Conservation (phyloP, 2,888 invertebrate species). For the Acrobasis consociella region DNA sequence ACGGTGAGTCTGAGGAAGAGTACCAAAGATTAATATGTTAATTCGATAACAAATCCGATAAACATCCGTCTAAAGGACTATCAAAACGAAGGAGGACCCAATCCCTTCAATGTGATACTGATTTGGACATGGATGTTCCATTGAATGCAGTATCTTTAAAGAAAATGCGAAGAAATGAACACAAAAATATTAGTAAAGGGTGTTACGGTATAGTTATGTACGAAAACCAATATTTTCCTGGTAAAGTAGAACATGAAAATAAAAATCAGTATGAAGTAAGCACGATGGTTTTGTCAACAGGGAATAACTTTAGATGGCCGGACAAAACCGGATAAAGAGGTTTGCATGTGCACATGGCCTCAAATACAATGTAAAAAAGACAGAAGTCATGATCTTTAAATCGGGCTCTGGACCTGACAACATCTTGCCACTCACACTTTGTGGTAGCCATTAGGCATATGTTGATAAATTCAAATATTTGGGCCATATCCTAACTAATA, state of each 20-base stretch:
- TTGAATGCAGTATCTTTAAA: slow-evolving; percentile 5
- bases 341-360: too few species aligned
- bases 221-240: slow-evolving; percentile 2
- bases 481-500: too few species aligned
- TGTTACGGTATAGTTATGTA: slow-evolving; percentile 1
- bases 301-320: slow-evolving; percentile 31
- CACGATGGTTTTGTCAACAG: slow-evolving; percentile 31
- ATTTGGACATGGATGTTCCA: slow-evolving; percentile 9
- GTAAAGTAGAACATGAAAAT: not conserved
- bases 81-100: slow-evolving; percentile 5
- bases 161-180: not conserved
- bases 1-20: not conserved
- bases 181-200: slow-evolving; percentile 9
- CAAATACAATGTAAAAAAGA: too few species aligned
- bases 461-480: too few species aligned
- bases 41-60: not conserved
- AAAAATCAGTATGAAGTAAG: slow-evolving; percentile 28
- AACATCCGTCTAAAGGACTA: slow-evolving; percentile 13
- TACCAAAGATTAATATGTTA: slow-evolving; percentile 1
- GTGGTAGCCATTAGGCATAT: too few species aligned
- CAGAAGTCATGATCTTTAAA: too few species aligned
- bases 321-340: too few species aligned
- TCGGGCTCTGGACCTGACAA: too few species aligned
- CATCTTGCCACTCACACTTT: too few species aligned
- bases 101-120: slow-evolving; percentile 6